Evolutionary conservation across 2,888 invertebrate genomes (phyloP).

Genomic region (Lacanobia oleracea): DNA sequence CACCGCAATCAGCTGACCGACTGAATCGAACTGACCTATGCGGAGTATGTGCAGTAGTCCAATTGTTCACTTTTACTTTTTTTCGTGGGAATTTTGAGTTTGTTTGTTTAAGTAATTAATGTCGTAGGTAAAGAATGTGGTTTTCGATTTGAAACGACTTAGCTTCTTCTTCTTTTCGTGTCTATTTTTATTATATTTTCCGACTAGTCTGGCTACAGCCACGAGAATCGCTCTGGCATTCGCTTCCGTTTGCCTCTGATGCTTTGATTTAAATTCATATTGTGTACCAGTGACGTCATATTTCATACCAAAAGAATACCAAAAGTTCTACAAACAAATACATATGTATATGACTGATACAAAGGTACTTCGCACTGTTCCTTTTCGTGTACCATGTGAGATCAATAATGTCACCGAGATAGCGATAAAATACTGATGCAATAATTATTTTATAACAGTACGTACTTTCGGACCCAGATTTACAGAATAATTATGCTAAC

Average conservation of each 20-base stretch:
- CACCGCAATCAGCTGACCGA: constrained; percentile 64
- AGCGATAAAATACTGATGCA: constrained; percentile 31
- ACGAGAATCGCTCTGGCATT: no score
- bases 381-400: background rate
- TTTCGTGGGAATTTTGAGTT: background rate
- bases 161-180: no score
- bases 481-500: background rate
- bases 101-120: background rate
- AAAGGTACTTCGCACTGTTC: constrained; percentile 1
- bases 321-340: background rate
- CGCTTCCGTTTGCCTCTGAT: no score
- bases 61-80: constrained; percentile 37
- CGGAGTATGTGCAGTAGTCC: constrained; percentile 29
- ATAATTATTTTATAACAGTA: constrained; percentile 1
- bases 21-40: constrained; percentile 35
- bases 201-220: no score
- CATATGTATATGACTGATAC: background rate
- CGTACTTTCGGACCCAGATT: background rate
- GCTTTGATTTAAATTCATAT: background rate
- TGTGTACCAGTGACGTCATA: background rate
- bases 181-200: no score
- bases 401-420: constrained; percentile 20
- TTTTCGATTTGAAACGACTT: background rate
- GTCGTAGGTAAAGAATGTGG: background rate
- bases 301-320: background rate